Base-by-base conservation (phyloP, 2,797 vertebrate species). In the Oreortyx pictus region DNA sequence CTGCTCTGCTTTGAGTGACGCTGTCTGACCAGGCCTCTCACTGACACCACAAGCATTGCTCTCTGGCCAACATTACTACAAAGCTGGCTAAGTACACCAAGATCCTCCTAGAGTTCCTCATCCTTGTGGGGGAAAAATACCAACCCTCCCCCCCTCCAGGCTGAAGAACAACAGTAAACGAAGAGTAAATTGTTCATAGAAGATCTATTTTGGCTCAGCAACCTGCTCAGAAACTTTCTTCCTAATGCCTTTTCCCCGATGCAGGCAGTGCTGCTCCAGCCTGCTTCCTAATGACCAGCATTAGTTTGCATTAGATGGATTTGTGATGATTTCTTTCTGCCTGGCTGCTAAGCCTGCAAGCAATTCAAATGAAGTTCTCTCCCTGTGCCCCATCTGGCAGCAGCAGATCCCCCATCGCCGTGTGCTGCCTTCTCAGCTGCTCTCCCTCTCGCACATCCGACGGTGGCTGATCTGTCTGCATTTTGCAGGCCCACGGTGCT, bases 231-330 rank as follows among this genome's bases (percentile, higher is more conserved):
- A 86, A 95, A 87, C 90, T 84, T 96, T 94, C 67, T 46, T 84
- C 46, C 68, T 93, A 81, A 95, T 84, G 79, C 73, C 92, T 94
- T 89, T 83, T 68, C 83, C 78, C 54, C 0, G 6, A 78, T 44
- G 75, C 94, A 80, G 90, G 92, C 89, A 73, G 71, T 0, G 0
- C 74, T 92, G n/a, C n/a, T 65, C 71, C 37, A 83, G 64, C 67
- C 77, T 76, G 65, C 64, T 77, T 92, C 85, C 86, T 94, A 96
- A 96, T 97, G 96, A 90, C 94, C 90, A 35, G 82, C 91, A 95
- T 96, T 96, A 90, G 92, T 95, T 96, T 95, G 86, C 90, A 94
- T 95, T 95, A 95, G 92, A 87, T 94, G 93, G 96, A 86, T 96
- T 95, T 94, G 80, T 2, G 16, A 83, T 86, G 88, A 88, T 96